Base-by-base conservation (phyloP, 2,888 invertebrate species). In the Lysandra bellargus region DNA sequence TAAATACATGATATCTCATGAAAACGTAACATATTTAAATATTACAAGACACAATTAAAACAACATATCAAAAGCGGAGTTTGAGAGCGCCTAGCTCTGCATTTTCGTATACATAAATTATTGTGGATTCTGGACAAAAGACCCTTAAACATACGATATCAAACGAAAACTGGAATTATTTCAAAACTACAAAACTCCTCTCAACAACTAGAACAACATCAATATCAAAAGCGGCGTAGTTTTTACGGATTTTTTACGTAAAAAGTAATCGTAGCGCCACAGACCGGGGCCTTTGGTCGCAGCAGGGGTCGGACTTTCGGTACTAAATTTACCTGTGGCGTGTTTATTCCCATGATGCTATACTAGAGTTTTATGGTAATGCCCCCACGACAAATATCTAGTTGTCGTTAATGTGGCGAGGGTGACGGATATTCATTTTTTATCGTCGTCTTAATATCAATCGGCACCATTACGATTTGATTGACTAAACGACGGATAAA, bases 351-450 rank as follows among this genome's bases (percentile, higher is more conserved):
- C 92, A 93, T 57, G 57, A 57, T 57, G 57, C 57, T 17, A 57
- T 91, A 92, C 91, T 92, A 92, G 91, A 88, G 83, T 91, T 92
- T 93, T 92, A 92, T 93, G 92, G 86, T 93, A 92, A 92, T 92
- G 91, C 87, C 82, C 83, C 84, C 82, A 90, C 87, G 88, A 86
- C 89, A 92, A 93, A 92, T 92, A 90, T 91, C 89, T 84, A 84
- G 84, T 82, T 84, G 84, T 83, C 82, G 84, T 86, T 85, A 87
- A 88, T 85, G 87, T 88, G 88, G 87, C 87, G 87, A 88, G 86
- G 85, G 86, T 84, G 82, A 83, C 84, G 83, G 81, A 77, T 78
- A 72, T 78, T 82, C 82, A 81, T 79, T 80, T 81, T 80, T 81
- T 81, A 30, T 49, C 30, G 49, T 76, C 44, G 7, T 14, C 30